Evolutionary conservation across 1,140 invertebrate genomes (phyloP), one percentile per base, ranked within the genome.

Genomic region (Macrosteles quadrilineatus): DNA sequence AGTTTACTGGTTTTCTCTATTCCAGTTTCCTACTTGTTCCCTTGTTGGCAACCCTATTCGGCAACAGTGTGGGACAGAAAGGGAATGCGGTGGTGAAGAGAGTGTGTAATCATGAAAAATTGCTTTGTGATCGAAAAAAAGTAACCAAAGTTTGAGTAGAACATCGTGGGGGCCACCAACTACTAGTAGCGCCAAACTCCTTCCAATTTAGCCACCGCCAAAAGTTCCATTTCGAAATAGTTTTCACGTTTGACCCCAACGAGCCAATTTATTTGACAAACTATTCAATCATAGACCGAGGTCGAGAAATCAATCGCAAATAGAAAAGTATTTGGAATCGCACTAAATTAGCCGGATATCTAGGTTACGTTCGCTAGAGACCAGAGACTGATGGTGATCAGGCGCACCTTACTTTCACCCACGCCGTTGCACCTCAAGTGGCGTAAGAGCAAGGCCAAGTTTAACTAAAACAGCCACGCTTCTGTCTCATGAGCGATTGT

Each of bases 261-360:
- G n/a, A 21, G 47, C 21, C 47, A 50, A 3, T 19, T 50, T 9
- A n/a, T 17, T 21, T 50, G 21, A 50, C 47, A 50, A 50, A 50
- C 47, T 36, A 36, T 36, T 36, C 32, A 36, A 36, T 36, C 32
- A 14, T 36, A 36, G 32, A 6, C 32, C 21, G 47, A 21, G 21
- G 47, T 50, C 47, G 47, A 50, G 47, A 50, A 50, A 50, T 50
- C n/a, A n/a, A n/a, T n/a, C n/a, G n/a, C n/a, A n/a, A n/a, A n/a
- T n/a, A n/a, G n/a, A n/a, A n/a, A n/a, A 50, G 47, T 9, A 3
- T 19, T 50, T 11, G n/a, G 14, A 17, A 21, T 17, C 47, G 47
- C 47, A 50, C 47, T 50, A 50, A 50, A 50, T 50, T 19, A 50
- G n/a, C 14, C 14, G 2, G 47, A 50, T 50, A 19, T 50, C 47